Conservation (phyloP, 1,140 invertebrate species). For the Zaprionus nigranus region DNA sequence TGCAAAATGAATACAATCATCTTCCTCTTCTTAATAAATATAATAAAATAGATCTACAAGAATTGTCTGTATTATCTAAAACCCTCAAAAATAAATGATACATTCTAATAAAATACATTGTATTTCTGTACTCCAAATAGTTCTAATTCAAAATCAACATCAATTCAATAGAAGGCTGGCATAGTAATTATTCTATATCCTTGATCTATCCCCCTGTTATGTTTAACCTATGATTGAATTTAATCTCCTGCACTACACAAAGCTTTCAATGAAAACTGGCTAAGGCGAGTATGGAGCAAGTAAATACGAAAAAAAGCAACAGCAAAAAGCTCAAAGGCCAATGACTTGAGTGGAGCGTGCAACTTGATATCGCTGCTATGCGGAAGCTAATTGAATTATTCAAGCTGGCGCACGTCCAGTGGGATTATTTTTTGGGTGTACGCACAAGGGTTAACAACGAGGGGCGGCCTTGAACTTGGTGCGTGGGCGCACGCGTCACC, state of each 20-base stretch:
- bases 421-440: background rate
- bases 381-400: conserved; percentile 49
- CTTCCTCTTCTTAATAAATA: too few relatives aligned
- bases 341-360: conserved; percentile 8
- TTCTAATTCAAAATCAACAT: too few relatives aligned
- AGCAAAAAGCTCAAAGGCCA: conserved; percentile 13
- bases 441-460: conserved; percentile 44
- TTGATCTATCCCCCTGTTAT: background rate
- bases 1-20: too few relatives aligned
- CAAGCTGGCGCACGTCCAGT: conserved; percentile 22
- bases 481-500: conserved; percentile 40
- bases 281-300: conserved; percentile 11
- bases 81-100: too few relatives aligned
- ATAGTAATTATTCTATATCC: background rate
- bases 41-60: too few relatives aligned
- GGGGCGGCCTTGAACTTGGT: conserved; percentile 65
- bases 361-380: conserved; percentile 30
- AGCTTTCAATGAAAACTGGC: conserved; percentile 21
- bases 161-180: background rate
- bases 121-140: too few relatives aligned
- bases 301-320: background rate
- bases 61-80: too few relatives aligned
- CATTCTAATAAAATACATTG: too few relatives aligned
- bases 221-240: background rate
- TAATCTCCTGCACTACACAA: background rate